Evolutionary conservation across 2,113 vertebrate species (phyloP).

Genomic region (Erinaceus europaeus): DNA sequence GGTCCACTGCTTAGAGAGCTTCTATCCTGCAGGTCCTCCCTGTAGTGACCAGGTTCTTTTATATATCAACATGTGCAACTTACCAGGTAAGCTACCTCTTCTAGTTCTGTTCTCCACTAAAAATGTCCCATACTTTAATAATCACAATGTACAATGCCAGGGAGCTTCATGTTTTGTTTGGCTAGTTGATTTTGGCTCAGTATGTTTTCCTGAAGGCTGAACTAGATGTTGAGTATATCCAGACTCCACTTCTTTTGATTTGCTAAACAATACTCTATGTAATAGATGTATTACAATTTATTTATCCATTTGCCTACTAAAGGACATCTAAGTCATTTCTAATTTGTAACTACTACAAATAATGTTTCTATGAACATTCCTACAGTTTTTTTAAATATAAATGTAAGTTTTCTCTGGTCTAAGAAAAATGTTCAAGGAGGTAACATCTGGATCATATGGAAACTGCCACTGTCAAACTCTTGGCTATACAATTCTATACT

Average conservation of each 20-base stretch:
- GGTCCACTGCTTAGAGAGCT: too few relatives aligned
- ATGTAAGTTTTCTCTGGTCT: background rate
- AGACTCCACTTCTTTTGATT: background rate
- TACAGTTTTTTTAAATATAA: background rate
- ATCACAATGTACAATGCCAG: background rate
- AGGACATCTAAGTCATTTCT: background rate
- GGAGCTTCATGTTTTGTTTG: background rate
- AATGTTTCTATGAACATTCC: background rate
- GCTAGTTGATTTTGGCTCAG: background rate
- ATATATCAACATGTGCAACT: too few relatives aligned
- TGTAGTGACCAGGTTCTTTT: too few relatives aligned
- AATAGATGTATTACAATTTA: background rate
- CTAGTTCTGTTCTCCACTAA: background rate
- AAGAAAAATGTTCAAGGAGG: background rate
- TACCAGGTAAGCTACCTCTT: too few relatives aligned
- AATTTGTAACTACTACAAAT: background rate
- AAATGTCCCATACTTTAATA: background rate
- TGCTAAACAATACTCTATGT: background rate
- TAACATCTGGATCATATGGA: background rate
- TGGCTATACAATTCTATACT: background rate
- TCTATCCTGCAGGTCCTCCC: too few relatives aligned
- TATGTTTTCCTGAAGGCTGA: background rate
- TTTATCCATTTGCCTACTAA: background rate
- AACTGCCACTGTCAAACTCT: background rate
- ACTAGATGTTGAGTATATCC: accelerated